Base-by-base conservation (phyloP, 2,888 invertebrate genomes). In the Drosophila borborema region DNA sequence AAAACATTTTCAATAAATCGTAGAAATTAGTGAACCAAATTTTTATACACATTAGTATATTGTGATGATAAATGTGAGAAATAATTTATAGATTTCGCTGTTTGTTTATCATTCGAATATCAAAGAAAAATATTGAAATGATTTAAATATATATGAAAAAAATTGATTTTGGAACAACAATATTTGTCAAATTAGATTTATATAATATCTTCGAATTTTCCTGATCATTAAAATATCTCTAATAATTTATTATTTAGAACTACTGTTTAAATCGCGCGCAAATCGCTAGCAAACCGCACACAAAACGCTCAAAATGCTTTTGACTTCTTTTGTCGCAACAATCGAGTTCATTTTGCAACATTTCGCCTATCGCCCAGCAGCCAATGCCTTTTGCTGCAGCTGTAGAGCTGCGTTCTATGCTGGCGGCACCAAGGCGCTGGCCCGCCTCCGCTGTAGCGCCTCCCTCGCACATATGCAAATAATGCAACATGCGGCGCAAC, bases 401-500 rank as follows among this genome's bases (percentile, higher is more conserved):
- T 40, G 23, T 45, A 61, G 75, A 40, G 51, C 70, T 74, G 80
- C 63, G 59, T 62, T 67, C 62, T 48, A 68, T 77, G 67, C 77
- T 73, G 76, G 78, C 76, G 78, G 76, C 76, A 77, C 20, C 49
- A 34, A 68, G 72, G 61, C 79, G 74, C 61, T 49, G 51, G 16
- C 45, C 56, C 59, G 41, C 41, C 38, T 18, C 55, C 55, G 41
- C 41, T 41, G 6, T 23, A 55, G 63, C 62, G 23, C 41, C 64
- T 62, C 68, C 72, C 63, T 40, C 60, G 55, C 72, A 67, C 77
- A 72, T 89, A 87, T 87, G 90, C 86, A 87, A 87, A 87, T 87
- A 77, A 75, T 82, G 72, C 86, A 87, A 67, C 86, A 85, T 80
- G 89, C 83, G 74, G 82, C 73, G 80, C 80, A 77, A 73, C 79